Evolutionary conservation across 2,888 invertebrate genomes (phyloP), one percentile per base, ranked within the genome.

Genomic region (Trichacis sp.): DNA sequence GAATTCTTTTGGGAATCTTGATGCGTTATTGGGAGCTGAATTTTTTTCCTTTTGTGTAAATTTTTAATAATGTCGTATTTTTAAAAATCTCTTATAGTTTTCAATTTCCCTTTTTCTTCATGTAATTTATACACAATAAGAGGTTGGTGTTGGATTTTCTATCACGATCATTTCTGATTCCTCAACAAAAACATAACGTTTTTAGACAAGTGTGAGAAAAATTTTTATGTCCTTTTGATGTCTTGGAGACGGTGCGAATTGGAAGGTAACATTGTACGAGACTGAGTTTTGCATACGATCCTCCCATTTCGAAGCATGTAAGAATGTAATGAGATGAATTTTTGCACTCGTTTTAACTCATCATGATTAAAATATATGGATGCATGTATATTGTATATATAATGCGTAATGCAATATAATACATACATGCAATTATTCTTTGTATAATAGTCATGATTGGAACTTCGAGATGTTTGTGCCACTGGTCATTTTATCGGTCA

Each of bases 201-300:
- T n/a, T n/a, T 18, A 20, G 12, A 3, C 45, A 9, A 45, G 9
- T 42, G 15, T 14, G 42, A 42, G 42, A 12, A 18, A 2, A 6
- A 5, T 42, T 42, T 42, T 14, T 36, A n/a, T 11, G 36, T 36
- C 36, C 36, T 36, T 36, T 36, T 36, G 2, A 42, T n/a, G 45
- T 45, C 20, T 45, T 45, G 20, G 20, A 45, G 42, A 14, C 15
- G 42, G n/a, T 42, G 42, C 18, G 18, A 42, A 42, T 42, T 14
- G 42, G 18, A 45, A 20, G 18, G n/a, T 45, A 45, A 45, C 45
- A n/a, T 18, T 20, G 45, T 9, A 71, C 67, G 73, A 74, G 77
- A 78, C 76, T 73, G 73, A 78, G 75, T 78, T 78, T 81, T 81
- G 75, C 77, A 76, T 80, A 78, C 71, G 73, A 74, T 76, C 76